These are phyloP conservation scores for Cordylochernes scorpioides DNA, from an alignment of 2,888 invertebrate genomes.

Conservation along the genomic window DNA sequence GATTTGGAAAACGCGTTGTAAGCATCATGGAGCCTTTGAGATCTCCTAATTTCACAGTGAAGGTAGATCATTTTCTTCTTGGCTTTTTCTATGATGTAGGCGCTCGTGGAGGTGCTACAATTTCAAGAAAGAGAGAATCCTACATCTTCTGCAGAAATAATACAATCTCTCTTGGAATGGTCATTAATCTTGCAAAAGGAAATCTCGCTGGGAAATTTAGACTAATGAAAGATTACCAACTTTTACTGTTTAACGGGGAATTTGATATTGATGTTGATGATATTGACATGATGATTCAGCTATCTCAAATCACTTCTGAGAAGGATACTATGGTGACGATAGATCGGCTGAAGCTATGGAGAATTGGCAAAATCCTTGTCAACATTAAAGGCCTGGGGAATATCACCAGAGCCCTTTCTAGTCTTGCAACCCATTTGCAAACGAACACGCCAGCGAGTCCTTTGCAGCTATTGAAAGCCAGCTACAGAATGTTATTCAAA, in stretches of 20 bases:
- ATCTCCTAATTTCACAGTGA: slow-evolving; percentile 9
- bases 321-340: slow-evolving; percentile 5
- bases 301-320: slow-evolving; percentile 10
- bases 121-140: slow-evolving; percentile 7
- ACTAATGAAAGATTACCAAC: slow-evolving; percentile 10
- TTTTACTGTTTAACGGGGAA: slow-evolving; percentile 12
- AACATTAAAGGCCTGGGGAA: too few relatives aligned
- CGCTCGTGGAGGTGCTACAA: slow-evolving; percentile 10
- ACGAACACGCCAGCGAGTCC: too few relatives aligned
- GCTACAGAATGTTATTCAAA: too few relatives aligned
- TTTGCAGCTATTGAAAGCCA: too few relatives aligned
- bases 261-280: slow-evolving; percentile 7
- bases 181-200: slow-evolving; percentile 10
- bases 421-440: too few relatives aligned
- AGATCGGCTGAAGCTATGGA: slow-evolving; percentile 11
- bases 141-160: slow-evolving; percentile 6
- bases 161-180: slow-evolving; percentile 10
- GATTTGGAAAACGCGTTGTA: slow-evolving; percentile 10
- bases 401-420: too few relatives aligned
- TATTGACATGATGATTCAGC: slow-evolving; percentile 10
- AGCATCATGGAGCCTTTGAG: slow-evolving; percentile 13
- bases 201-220: slow-evolving; percentile 10
- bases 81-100: slow-evolving; percentile 10
- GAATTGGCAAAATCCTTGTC: slow-evolving; percentile 10
- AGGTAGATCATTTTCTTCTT: slow-evolving; percentile 10